Evolutionary conservation across 2,113 vertebrate species (phyloP).

Genomic region (Acrocephalus kingi): DNA sequence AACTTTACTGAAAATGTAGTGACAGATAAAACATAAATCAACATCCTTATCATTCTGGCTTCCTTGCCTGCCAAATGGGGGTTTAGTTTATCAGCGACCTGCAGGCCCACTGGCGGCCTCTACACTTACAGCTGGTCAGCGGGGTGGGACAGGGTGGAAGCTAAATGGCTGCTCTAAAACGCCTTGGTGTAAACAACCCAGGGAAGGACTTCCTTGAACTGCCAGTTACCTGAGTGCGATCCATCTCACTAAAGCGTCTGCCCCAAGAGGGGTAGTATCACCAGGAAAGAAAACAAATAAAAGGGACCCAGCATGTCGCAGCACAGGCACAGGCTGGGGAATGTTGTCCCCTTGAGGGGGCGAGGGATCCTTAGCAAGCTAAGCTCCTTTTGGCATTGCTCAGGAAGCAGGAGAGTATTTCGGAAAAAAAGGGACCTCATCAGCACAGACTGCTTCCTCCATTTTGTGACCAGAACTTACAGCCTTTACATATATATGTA

Average conservation of each 20-base stretch:
- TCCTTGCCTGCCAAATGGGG: constrained; percentile 81
- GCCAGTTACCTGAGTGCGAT: constrained; percentile 67
- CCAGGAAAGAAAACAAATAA: constrained; percentile 78
- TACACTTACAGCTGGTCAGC: constrained; percentile 55
- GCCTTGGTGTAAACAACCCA: constrained; percentile 76
- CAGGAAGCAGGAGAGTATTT: neutral
- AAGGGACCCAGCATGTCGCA: neutral
- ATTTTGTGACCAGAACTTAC: neutral
- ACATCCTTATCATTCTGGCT: constrained; percentile 75
- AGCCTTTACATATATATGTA: neutral
- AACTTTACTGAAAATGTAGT: constrained; percentile 77
- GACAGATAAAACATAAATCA: constrained; percentile 86
- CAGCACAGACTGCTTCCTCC: neutral
- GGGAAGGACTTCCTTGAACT: constrained; percentile 77
- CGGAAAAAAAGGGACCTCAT: neutral
- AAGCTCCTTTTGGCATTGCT: neutral
- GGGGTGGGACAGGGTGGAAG: constrained; percentile 58
- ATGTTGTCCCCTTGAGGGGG: neutral
- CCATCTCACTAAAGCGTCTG: constrained; percentile 80
- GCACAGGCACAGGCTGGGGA: neutral
- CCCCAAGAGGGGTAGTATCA: constrained; percentile 41
- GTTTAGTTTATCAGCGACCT: constrained; percentile 77
- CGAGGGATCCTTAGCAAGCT: neutral
- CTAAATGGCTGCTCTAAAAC: constrained; percentile 79
- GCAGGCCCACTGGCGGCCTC: constrained; percentile 61